Conservation (phyloP, 1,140 invertebrate genomes). For the Anoplolepis gracilipes region DNA sequence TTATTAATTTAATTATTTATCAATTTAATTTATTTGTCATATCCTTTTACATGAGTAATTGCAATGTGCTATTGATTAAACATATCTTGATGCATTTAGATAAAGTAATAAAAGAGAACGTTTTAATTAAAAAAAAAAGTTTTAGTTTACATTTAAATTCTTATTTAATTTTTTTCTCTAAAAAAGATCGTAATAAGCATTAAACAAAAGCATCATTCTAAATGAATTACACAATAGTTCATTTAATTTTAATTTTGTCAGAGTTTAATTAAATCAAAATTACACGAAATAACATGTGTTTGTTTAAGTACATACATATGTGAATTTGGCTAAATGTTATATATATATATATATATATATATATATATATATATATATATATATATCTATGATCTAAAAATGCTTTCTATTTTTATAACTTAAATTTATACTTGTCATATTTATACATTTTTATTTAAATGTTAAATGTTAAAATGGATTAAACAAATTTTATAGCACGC, state of each 20-base stretch:
- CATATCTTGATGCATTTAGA: not conserved
- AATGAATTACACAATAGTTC: not conserved
- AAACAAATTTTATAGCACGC: not conserved
- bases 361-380: too few relatives aligned
- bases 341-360: too few relatives aligned
- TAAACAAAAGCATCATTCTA: not conserved
- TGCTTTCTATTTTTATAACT: not conserved
- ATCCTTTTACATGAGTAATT: not conserved
- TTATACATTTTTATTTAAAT: slow-evolving; percentile 1
- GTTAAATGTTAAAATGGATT: not conserved
- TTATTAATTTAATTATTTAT: too few relatives aligned
- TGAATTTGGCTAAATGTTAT: too few relatives aligned
- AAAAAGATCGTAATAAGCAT: not conserved
- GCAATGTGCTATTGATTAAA: not conserved
- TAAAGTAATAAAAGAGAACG: not conserved
- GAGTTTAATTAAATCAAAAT: not conserved
- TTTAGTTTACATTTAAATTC: not conserved
- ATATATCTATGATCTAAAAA: too few relatives aligned
- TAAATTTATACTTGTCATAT: not conserved
- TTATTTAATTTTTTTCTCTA: not conserved
- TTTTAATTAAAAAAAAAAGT: too few relatives aligned
- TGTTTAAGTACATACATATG: too few relatives aligned
- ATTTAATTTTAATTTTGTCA: not conserved
- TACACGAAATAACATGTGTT: not conserved
- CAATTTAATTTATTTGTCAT: too few relatives aligned